These are phyloP conservation scores for Cyprinodon variegatus DNA, from an alignment of 2,113 vertebrate genomes.

Conservation along the genomic window DNA sequence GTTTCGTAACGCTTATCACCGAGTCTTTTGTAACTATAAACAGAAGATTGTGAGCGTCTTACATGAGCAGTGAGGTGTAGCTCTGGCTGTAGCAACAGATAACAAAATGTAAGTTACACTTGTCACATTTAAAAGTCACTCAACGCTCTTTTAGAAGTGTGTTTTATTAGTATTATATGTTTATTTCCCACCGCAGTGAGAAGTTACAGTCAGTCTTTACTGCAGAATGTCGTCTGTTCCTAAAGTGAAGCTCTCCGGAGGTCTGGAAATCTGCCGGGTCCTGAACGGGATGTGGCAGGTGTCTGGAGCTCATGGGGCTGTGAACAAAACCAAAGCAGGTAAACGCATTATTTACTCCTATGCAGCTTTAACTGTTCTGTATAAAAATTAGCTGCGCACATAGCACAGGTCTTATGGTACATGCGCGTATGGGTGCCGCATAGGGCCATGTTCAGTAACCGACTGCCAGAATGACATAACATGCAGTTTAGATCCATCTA, in stretches of 20 bases:
- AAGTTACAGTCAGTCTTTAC: neutral
- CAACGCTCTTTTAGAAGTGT: neutral
- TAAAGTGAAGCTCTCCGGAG: conserved; percentile 45
- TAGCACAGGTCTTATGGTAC: neutral
- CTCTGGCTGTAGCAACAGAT: neutral
- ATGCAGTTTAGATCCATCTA: neutral
- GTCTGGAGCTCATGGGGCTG: conserved; percentile 55
- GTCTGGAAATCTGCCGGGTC: conserved; percentile 61
- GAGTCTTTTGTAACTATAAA: conserved; percentile 23
- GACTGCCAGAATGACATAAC: too few relatives aligned
- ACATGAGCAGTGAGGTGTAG: neutral
- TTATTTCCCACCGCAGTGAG: too few relatives aligned
- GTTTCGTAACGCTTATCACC: conserved; percentile 25
- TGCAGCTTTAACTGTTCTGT: neutral
- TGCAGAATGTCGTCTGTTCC: conserved; percentile 54
- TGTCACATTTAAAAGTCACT: neutral
- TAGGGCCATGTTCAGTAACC: neutral
- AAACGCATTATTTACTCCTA: neutral
- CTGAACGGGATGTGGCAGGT: conserved; percentile 69
- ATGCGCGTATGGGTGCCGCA: neutral
- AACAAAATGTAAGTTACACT: neutral
- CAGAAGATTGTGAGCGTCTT: fast-evolving
- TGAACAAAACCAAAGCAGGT: conserved; percentile 48
- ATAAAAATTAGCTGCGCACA: neutral
- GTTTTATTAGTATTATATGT: neutral